Base-by-base conservation (phyloP, 2,113 vertebrate species). In the Stigmatopora nigra region DNA sequence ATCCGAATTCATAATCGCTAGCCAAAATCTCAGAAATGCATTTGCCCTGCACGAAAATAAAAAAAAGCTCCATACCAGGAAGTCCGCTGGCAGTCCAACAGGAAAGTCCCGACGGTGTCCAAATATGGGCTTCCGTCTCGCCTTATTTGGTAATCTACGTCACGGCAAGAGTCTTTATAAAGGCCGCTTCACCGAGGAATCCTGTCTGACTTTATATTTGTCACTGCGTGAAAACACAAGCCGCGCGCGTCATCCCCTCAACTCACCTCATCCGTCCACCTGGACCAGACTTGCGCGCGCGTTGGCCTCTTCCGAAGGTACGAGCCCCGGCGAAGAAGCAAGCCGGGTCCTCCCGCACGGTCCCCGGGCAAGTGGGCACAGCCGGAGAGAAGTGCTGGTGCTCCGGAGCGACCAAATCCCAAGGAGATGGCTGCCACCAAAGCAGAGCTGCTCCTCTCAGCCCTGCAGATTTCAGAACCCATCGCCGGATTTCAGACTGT, bases 61-160 rank as follows among this genome's bases (percentile, higher is more conserved):
- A 41, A 41, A 48, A 20, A 16, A 14, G 5, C 3, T 0, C 38
- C 46, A 25, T 61, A 9, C 2, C 14, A 36, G 58, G 14, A 25
- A 25, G 14, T 20, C 44, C 22, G 10, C 0, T 41, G 1, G 10
- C 35, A 3, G 14, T 4, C 41, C 2, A 9, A 47, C 1, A n/a
- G n/a, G 55, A 15, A 2, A 87, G 89, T 87, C 87, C 83, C 86
- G 81, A 81, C 82, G 73, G 69, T 71, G 91, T 78, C 94, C 93
- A 97, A 88, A 95, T 92, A 86, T 95, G 95, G 95, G 91, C 92
- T 95, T 96, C 94, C 94, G 90, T 72, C 86, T 75, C 63, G 83
- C 94, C 94, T 89, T 86, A 92, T 93, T 89, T 91, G 93, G 93
- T 84, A 89, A 94, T 89, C 81, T 95, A 95, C 95, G 94, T 97